Evolutionary conservation across 2,888 invertebrate species (phyloP), one percentile per base, ranked within the genome.

Genomic region (Clunio marinus): DNA sequence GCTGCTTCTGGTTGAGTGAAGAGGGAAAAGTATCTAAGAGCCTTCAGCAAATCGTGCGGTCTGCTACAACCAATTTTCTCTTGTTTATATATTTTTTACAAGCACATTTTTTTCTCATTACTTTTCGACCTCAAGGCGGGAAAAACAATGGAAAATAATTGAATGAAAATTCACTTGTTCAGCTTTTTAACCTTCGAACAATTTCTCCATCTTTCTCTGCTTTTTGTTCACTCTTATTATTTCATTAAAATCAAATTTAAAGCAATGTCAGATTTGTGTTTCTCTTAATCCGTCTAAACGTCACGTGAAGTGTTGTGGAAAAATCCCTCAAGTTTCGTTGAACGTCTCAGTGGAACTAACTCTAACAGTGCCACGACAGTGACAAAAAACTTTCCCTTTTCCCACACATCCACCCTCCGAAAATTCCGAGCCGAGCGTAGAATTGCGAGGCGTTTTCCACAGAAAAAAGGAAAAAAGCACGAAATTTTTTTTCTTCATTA

Each of bases 391-490:
- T 51, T 66, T 51, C 13, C 15, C 35, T 59, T 27, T 27, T 45
- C 55, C 10, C 32, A 35, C 45, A 66, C 45, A 51, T 35, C 10
- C 32, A 35, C 45, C 51, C 45, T 32, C 46, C 46, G 32, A 41
- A 65, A 51, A 60, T 20, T 22, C 51, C 20, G 10, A 15, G 17
- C 1, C 2, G 2, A n/a, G 10, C 3, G 15, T 37, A 63, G 45
- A n/a, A 63, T 10, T 55, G 32, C 17, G 63, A 66, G 66, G 66
- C 66, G 66, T 66, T 66, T 55, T 66, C 55, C 66, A 66, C 55
- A 51, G 55, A 66, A 55, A 66, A 32, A 66, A 66, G 51, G 59
- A 35, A 35, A 51, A 46, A 65, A 27, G 22, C 45, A 45, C 46
- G 63, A 65, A 65, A 65, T 28, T 45, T 27, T 45, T 45, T 59